These are phyloP conservation scores for Seira ritae DNA, from an alignment of 2,888 invertebrate species.

Conservation along the genomic window DNA sequence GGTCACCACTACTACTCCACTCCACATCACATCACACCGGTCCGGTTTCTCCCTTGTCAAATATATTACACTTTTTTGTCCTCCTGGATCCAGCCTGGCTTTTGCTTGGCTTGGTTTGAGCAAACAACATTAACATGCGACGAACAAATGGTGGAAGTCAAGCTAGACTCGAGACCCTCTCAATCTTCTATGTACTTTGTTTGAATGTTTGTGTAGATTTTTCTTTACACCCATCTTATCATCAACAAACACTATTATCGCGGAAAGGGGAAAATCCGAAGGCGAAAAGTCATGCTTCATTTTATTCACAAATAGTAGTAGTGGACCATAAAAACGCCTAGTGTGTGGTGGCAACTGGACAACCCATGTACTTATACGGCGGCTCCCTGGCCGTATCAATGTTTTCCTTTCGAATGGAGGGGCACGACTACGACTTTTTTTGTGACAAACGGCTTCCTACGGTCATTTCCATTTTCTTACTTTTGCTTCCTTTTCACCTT, in stretches of 20 bases:
- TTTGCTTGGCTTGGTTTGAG: conserved; percentile 45
- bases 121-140: conserved; percentile 57
- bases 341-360: conserved; percentile 52
- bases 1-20: conserved; percentile 46
- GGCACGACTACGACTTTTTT: conserved; percentile 44
- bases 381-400: conserved; percentile 34
- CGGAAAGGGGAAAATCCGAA: conserved; percentile 41
- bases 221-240: conserved; percentile 55
- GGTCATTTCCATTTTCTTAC: conserved; percentile 48
- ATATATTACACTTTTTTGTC: conserved; percentile 33
- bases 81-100: conserved; percentile 22
- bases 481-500: conserved; percentile 8
- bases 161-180: conserved; percentile 22
- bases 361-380: conserved; percentile 65
- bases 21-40: too few species aligned
- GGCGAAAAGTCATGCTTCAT: conserved; percentile 53
- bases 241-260: conserved; percentile 58
- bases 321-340: conserved; percentile 61
- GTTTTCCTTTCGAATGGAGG: conserved; percentile 33
- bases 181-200: neutral
- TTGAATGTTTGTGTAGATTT: conserved; percentile 6
- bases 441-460: conserved; percentile 64
- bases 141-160: conserved; percentile 12
- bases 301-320: conserved; percentile 59
- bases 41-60: conserved; percentile 48